These are phyloP conservation scores for Drosophila suzukii DNA, from an alignment of 1,140 invertebrate species.

Conservation along the genomic window DNA sequence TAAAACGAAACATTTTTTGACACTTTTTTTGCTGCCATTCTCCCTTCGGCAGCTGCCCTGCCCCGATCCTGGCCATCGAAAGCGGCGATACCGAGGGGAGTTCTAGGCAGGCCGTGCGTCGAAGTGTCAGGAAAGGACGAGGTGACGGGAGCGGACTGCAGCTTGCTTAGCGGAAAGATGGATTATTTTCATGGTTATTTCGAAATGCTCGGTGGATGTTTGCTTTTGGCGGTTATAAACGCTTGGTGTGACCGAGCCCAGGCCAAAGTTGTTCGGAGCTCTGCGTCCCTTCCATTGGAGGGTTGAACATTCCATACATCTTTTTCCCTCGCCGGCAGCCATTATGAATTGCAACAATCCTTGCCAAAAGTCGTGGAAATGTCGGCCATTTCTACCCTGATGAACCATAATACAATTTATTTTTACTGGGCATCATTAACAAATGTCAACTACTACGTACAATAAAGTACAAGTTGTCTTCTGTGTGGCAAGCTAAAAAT, in stretches of 20 bases:
- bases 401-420: background rate
- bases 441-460: too few species aligned
- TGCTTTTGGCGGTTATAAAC: slow-evolving; percentile 81
- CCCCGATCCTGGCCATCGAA: slow-evolving; percentile 10
- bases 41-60: slow-evolving; percentile 48
- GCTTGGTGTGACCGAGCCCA: slow-evolving; percentile 75
- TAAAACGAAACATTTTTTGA: slow-evolving; percentile 83
- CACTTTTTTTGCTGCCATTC: slow-evolving; percentile 60
- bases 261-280: background rate
- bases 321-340: slow-evolving; percentile 17
- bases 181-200: slow-evolving; percentile 82
- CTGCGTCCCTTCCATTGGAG: background rate
- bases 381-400: slow-evolving; percentile 1
- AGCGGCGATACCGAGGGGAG: slow-evolving; percentile 30
- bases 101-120: slow-evolving; percentile 20
- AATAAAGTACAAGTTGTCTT: too few species aligned
- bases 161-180: slow-evolving; percentile 79
- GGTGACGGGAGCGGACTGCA: slow-evolving; percentile 32
- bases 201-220: slow-evolving; percentile 83
- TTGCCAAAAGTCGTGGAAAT: slow-evolving; percentile 8
- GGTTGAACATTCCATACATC: slow-evolving; percentile 10
- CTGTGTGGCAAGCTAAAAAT: too few species aligned
- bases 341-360: slow-evolving; percentile 15
- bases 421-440: background rate
- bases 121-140: slow-evolving; percentile 13